phyloP scores from a whole-genome alignment of 2,113 vertebrate species.

The Tachycineta bicolor region DNA sequence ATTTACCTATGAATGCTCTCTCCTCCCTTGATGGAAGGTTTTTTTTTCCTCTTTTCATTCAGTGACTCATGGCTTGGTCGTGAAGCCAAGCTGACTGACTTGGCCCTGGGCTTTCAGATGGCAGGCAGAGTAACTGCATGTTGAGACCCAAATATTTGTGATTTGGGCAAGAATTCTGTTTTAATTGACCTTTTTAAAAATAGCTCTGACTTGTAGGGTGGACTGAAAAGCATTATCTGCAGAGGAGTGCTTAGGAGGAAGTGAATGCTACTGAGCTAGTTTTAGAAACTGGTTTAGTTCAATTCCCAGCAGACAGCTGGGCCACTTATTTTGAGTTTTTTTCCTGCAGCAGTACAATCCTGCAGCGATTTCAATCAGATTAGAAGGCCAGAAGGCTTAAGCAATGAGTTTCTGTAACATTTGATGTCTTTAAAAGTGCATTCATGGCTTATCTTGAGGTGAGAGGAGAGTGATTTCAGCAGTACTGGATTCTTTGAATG shows the following conservation, averaged over 20 bases:
- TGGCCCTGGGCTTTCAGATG: neutral
- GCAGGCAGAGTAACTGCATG: neutral
- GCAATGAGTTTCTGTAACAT: neutral
- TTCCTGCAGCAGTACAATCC: neutral
- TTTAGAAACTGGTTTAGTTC: constrained; percentile 51
- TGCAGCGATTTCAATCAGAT: neutral
- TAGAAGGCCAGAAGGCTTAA: neutral
- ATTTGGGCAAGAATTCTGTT: neutral
- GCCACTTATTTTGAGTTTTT: neutral
- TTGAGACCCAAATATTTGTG: neutral
- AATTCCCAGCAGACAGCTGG: constrained; percentile 11
- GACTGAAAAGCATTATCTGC: neutral
- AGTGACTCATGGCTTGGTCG: neutral
- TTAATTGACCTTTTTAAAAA: constrained; percentile 10
- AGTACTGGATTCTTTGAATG: neutral
- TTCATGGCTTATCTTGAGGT: neutral
- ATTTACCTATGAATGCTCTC: neutral
- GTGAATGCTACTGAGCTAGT: constrained; percentile 35
- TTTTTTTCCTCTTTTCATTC: neutral
- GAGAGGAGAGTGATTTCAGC: neutral
- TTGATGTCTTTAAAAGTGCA: neutral
- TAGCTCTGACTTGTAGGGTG: neutral
- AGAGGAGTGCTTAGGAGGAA: neutral
- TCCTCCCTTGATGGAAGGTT: neutral
- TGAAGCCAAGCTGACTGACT: neutral